These are phyloP conservation scores for Drosophila paranaensis DNA, from an alignment of 2,888 invertebrate genomes.

Conservation along the genomic window DNA sequence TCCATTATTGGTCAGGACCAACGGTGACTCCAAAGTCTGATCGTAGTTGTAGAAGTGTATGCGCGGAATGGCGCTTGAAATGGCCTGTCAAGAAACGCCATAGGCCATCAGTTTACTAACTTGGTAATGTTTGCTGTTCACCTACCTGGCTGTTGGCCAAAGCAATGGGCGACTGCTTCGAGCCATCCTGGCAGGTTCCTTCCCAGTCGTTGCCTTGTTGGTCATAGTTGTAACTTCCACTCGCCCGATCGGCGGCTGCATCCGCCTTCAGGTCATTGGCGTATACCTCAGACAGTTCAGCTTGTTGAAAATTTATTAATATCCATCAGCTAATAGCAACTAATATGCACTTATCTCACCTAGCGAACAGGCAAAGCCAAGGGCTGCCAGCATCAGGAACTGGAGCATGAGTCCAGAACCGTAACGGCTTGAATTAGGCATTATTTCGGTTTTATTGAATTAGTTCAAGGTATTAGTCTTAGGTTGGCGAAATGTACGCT, in stretches of 20 bases:
- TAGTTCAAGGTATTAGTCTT: neutral
- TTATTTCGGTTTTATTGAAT: slow-evolving; percentile 11
- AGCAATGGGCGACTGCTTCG: slow-evolving; percentile 55
- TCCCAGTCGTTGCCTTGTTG: slow-evolving; percentile 60
- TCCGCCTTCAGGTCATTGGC: slow-evolving; percentile 35
- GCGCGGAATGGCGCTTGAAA: slow-evolving; percentile 18
- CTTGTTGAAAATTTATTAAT: neutral
- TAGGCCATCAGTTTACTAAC: accelerated
- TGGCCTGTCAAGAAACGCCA: slow-evolving; percentile 36
- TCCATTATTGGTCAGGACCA: slow-evolving; percentile 88
- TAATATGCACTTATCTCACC: slow-evolving; percentile 7
- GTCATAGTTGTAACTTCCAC: slow-evolving; percentile 62
- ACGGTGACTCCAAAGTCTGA: slow-evolving; percentile 86
- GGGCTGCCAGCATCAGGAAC: slow-evolving; percentile 21
- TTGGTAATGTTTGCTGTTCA: neutral
- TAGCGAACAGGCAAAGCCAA: slow-evolving; percentile 10
- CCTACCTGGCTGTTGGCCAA: slow-evolving; percentile 40
- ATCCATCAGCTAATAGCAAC: slow-evolving; percentile 7
- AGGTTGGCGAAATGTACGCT: neutral
- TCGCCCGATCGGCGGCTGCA: slow-evolving; percentile 25
- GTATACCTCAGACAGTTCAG: slow-evolving; percentile 42
- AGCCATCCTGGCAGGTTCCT: slow-evolving; percentile 49
- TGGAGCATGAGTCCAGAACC: slow-evolving; percentile 12
- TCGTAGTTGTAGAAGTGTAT: slow-evolving; percentile 86
- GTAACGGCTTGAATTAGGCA: slow-evolving; percentile 15